Base-by-base conservation (phyloP, 2,888 invertebrate species). In the Dastarcus helophoroides region DNA sequence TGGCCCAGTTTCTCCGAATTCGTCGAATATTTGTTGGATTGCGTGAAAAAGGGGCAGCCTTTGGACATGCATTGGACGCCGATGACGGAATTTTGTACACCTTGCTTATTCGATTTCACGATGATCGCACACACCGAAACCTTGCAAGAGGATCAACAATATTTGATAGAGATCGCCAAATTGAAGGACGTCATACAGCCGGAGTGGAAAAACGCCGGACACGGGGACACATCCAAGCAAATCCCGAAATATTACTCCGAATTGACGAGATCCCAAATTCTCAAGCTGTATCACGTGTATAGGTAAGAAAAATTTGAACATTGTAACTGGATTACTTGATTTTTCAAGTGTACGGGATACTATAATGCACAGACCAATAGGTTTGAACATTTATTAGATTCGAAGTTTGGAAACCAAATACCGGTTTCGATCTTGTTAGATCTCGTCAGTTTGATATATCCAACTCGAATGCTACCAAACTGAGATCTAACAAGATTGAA, bases 51-150 rank as follows among this genome's bases (percentile, higher is more conserved):
- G 35, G 73, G 73, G 16, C 65, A 73, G 27, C 63, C 69, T 3
- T 64, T 84, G 41, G 85, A 88, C 55, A 86, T 86, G 83, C 86
- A 86, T 55, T 85, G 85, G 78, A 79, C 82, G n/a, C 83, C 86
- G 0, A 76, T 83, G 44, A 76, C 78, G 0, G 74, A 74, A 49
- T 85, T 86, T 57, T 88, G 86, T 55, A 85, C 86, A 16, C 86
- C 86, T 1, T 86, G 86, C 60, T 76, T 82, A 63, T 80, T 84
- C 46, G 71, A 79, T 51, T 83, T 85, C 50, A 79, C 83, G 54
- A 69, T 84, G 29, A 79, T 85, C 44, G 71, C 81, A 33, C 85
- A 85, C 63, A 85, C 83, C 47, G 85, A 85, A 59, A 84, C 84
- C 8, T 64, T 86, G 28, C 78, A 82, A 75, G 78, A 80, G 54